Evolutionary conservation across 2,113 vertebrate species (phyloP).

Genomic region (Elaphurus davidianus): DNA sequence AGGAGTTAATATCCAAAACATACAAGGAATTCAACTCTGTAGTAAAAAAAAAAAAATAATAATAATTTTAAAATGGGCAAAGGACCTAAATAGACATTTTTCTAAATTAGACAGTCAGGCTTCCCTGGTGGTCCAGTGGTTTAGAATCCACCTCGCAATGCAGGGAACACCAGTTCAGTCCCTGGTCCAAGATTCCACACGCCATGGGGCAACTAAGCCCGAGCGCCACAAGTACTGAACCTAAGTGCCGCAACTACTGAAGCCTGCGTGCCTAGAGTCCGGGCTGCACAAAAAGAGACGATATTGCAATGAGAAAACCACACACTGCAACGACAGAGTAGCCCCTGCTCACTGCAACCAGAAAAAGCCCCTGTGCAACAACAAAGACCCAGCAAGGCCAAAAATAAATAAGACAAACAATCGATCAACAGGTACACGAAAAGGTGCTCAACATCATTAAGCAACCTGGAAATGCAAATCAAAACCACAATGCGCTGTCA

Average conservation of each 20-base stretch:
- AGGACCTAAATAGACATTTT: background rate
- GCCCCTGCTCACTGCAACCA: background rate
- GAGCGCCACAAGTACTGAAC: background rate
- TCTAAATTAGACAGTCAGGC: background rate
- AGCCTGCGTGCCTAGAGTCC: background rate
- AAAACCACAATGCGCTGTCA: background rate
- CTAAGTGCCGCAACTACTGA: background rate
- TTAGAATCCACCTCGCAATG: background rate
- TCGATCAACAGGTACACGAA: background rate
- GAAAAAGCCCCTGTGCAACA: background rate
- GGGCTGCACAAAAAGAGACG: background rate
- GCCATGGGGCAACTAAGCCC: background rate
- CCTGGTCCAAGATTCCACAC: background rate
- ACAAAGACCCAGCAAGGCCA: background rate
- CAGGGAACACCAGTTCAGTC: background rate
- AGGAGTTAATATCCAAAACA: background rate
- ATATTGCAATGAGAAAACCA: background rate
- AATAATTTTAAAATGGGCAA: background rate
- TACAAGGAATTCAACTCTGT: background rate
- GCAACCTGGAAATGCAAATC: background rate
- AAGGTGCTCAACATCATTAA: background rate
- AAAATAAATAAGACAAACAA: background rate
- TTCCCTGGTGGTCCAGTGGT: background rate
- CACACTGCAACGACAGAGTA: background rate
- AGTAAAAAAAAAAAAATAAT: background rate